Base-by-base conservation (phyloP, 2,888 invertebrate species). In the Yponomeuta sedellus region DNA sequence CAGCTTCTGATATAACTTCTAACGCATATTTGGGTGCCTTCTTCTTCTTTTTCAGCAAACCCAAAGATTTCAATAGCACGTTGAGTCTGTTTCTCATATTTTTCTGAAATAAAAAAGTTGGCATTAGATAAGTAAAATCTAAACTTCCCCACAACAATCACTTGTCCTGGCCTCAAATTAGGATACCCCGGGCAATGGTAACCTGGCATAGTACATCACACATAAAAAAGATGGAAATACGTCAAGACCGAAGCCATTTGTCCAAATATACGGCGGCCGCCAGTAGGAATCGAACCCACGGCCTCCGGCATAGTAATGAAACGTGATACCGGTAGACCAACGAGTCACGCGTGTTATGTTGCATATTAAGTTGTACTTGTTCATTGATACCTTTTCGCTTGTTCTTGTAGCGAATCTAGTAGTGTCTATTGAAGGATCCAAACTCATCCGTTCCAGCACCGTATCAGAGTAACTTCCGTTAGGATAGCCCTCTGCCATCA, bases 401-500 rank as follows among this genome's bases (percentile, higher is more conserved):
- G 20, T 20, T 22, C 12, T 25, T 10, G 10, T 8, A 20, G n/a
- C 25, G 6, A 10, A 20, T 25, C 59, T 12, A 20, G 22, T 20
- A 8, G 22, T 59, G 28, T 34, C 25, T 39, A 39, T 62, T 34
- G 19, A 39, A 19, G 34, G 19, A 62, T 62, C 25, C 62, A 19
- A 70, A 68, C 83, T 86, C 0, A 83, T 69, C 67, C 81, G 85
- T 67, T 88, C 88, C 63, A 88, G 70, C 20, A 83, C 58, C 1
- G 88, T 85, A 67, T 88, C 88, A 0, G 90, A 88, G 67, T 80
- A 87, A 68, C 81, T 84, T 11, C 77, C 73, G 67, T 79, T 80
- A 1, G 83, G 77, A 67, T 76, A 75, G 2, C 72, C 70, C 6
- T 83, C 82, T 0, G 80, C 72, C 40, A 70, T 67, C 61, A 75